These are phyloP conservation scores for Ectemnius lituratus DNA, from an alignment of 2,888 invertebrate species.

Conservation along the genomic window DNA sequence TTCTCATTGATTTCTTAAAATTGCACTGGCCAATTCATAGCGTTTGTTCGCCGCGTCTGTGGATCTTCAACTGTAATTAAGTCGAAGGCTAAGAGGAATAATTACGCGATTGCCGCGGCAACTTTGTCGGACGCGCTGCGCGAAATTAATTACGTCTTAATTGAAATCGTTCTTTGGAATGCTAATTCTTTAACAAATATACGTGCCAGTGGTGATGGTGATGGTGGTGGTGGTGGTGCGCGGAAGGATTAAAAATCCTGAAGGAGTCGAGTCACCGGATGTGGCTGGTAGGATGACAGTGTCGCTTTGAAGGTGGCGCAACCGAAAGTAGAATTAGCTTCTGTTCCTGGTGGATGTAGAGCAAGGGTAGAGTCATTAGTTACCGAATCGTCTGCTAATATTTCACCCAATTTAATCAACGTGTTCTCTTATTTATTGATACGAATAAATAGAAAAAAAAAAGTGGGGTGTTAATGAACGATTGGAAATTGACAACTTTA, in stretches of 20 bases:
- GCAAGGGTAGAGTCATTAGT: background rate
- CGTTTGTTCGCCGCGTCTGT: conserved; percentile 23
- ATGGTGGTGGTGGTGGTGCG: conserved; percentile 38
- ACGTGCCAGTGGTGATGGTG: conserved; percentile 31
- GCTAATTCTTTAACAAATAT: conserved; percentile 76
- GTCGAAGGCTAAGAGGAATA: conserved; percentile 74
- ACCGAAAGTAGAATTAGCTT: background rate
- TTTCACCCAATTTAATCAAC: too few relatives aligned
- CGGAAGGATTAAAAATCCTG: conserved; percentile 67
- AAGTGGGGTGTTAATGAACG: too few relatives aligned
- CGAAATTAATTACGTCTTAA: conserved; percentile 77
- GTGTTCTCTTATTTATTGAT: background rate
- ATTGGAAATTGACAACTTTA: conserved; percentile 8
- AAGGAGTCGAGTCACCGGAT: background rate
- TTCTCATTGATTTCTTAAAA: too few relatives aligned
- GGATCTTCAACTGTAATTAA: conserved; percentile 74
- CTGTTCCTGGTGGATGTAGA: background rate
- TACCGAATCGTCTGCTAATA: too few relatives aligned
- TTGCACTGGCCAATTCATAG: background rate
- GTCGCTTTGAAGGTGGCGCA: background rate
- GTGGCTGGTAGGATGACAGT: background rate
- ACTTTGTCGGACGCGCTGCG: conserved; percentile 59
- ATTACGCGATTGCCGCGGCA: conserved; percentile 56
- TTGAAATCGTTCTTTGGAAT: conserved; percentile 77
- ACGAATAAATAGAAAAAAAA: background rate